Conservation (phyloP, 1,140 invertebrate genomes). For the Procambarus virginalis region DNA sequence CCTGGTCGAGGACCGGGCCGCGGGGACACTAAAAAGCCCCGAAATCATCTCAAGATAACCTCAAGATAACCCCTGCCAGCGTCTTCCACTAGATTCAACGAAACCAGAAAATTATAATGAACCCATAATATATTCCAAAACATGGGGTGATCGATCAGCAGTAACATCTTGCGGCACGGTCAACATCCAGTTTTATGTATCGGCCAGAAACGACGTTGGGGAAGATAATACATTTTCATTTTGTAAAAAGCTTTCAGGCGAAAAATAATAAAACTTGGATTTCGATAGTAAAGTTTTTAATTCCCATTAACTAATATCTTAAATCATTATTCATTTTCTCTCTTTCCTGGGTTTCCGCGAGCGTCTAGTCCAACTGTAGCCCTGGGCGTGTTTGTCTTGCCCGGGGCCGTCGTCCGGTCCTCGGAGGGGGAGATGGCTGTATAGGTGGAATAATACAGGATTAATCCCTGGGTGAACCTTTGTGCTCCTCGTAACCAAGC, state of each 20-base stretch:
- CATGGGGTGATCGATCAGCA: not conserved
- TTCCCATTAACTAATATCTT: not conserved
- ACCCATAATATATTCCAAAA: not conserved
- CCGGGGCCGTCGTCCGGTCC: not conserved
- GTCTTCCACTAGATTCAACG: too few species aligned
- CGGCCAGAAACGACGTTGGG: not conserved
- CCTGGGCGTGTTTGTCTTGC: not conserved
- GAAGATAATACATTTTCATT: not conserved
- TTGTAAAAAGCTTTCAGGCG: not conserved
- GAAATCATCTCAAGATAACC: too few species aligned
- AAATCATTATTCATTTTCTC: not conserved
- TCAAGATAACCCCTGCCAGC: too few species aligned
- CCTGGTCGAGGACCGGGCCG: too few species aligned
- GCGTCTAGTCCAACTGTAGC: not conserved
- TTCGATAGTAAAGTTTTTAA: not conserved
- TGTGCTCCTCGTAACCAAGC: slow-evolving; percentile 47
- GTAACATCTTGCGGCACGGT: not conserved
- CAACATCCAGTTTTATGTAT: not conserved
- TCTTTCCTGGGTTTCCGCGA: not conserved
- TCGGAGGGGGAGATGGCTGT: slow-evolving; percentile 16
- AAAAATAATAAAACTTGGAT: not conserved
- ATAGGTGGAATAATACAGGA: slow-evolving; percentile 36
- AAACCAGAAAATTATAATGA: not conserved
- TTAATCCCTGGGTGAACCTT: slow-evolving; percentile 42
- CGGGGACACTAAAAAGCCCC: too few species aligned